phyloP scores from a whole-genome alignment of 1,140 invertebrate species.

The Antheraea pernyi region DNA sequence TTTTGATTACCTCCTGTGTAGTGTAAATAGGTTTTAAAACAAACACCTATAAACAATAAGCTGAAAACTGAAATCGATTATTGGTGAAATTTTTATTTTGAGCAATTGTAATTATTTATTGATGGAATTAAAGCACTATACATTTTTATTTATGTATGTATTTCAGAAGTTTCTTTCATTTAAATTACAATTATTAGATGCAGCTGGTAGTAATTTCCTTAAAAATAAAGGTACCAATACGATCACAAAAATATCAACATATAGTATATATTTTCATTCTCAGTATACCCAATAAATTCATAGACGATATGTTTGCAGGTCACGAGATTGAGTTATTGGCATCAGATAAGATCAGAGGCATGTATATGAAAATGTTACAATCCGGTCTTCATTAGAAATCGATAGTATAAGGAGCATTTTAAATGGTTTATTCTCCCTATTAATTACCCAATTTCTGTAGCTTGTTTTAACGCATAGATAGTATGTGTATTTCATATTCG shows the following conservation, averaged over 20 bases:
- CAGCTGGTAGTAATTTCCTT: too few relatives aligned
- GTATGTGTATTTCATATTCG: too few relatives aligned
- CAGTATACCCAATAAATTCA: background rate
- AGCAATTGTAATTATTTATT: background rate
- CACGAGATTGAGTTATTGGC: constrained; percentile 9
- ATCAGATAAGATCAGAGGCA: constrained; percentile 6
- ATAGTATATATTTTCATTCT: too few relatives aligned
- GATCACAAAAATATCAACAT: too few relatives aligned
- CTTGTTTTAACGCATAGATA: too few relatives aligned
- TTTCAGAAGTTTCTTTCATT: background rate
- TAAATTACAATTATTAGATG: too few relatives aligned
- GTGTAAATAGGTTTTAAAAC: background rate
- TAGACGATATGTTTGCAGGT: background rate
- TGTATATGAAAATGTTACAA: constrained; percentile 22
- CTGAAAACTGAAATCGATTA: background rate
- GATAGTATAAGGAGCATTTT: too few relatives aligned
- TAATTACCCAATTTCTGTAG: too few relatives aligned
- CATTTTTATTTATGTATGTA: background rate
- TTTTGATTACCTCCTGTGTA: background rate
- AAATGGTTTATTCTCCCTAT: background rate
- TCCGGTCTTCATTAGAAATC: background rate
- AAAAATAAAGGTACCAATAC: too few relatives aligned
- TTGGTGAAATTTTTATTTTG: background rate
- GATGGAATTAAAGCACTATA: background rate
- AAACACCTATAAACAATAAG: background rate